Percentiles rank a stretch among this genome's conserved stretches.
phyloP scores from a whole-genome alignment of 1,140 invertebrate genomes.

The Anastrepha obliqua region DNA sequence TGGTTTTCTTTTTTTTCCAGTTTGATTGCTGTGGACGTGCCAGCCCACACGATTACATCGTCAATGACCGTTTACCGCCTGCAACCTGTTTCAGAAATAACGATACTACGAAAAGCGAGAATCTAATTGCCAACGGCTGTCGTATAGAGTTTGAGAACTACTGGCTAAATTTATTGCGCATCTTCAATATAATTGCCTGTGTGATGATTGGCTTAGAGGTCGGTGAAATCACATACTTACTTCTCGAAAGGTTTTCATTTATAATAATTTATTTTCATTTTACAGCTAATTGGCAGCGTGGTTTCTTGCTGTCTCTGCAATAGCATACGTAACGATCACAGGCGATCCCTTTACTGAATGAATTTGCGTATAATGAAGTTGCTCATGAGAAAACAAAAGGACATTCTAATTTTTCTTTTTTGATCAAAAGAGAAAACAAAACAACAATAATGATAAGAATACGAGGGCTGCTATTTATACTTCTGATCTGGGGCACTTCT shows the following conservation, averaged over 20 bases:
- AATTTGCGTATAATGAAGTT: background rate
- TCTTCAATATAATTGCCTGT: conserved; percentile 66
- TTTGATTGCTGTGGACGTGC: conserved; percentile 77
- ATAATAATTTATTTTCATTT: conserved; percentile 57
- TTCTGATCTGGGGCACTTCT: no score
- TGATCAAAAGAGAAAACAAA: no score
- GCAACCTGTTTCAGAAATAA: conserved; percentile 65
- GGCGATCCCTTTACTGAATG: conserved; percentile 64
- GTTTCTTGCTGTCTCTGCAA: conserved; percentile 68
- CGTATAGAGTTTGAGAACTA: conserved; percentile 69
- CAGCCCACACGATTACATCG: conserved; percentile 68
- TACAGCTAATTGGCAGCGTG: conserved; percentile 64
- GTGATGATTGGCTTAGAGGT: conserved; percentile 67
- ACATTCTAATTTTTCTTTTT: background rate
- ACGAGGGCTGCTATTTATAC: no score
- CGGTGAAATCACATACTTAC: background rate
- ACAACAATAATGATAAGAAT: no score
- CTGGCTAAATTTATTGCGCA: conserved; percentile 62
- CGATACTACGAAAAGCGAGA: conserved; percentile 64
- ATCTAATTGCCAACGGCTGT: conserved; percentile 67
- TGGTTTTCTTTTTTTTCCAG: conserved; percentile 65
- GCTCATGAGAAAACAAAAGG: background rate
- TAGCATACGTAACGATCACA: conserved; percentile 69
- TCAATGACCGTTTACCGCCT: conserved; percentile 61
- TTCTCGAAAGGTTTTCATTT: background rate